phyloP scores from a whole-genome alignment of 2,888 invertebrate species.

The Cremastinae sp. region DNA sequence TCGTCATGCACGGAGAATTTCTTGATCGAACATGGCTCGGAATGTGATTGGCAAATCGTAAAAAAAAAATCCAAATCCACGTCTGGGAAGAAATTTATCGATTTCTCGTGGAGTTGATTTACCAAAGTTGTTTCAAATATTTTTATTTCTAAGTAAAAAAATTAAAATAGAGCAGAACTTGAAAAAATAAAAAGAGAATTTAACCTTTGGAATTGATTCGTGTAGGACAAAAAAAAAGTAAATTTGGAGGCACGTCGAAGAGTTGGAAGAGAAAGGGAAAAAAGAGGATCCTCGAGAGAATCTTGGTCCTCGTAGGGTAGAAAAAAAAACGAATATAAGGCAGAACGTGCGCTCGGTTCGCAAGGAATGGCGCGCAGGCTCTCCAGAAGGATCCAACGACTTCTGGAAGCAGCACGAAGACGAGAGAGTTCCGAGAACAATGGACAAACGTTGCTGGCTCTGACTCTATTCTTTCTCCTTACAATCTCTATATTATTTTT shows the following conservation, averaged over 20 bases:
- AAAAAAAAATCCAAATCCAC: no score
- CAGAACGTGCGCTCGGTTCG: slow-evolving; percentile 34
- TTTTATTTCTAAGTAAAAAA: no score
- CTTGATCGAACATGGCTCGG: no score
- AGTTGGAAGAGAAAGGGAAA: background rate
- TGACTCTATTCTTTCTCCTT: slow-evolving; percentile 42
- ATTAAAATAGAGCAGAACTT: no score
- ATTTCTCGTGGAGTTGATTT: no score
- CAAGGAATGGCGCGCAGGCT: slow-evolving; percentile 57
- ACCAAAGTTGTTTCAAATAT: no score
- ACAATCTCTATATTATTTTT: slow-evolving; percentile 15
- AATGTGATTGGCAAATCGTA: no score
- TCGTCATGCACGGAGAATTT: no score
- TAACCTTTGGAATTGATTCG: slow-evolving; percentile 41
- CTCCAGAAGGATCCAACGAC: slow-evolving; percentile 41
- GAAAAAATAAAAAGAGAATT: slow-evolving; percentile 13
- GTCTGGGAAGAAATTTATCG: no score
- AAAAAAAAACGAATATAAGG: slow-evolving; percentile 14
- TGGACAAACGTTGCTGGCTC: slow-evolving; percentile 51
- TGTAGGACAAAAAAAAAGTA: slow-evolving; percentile 38
- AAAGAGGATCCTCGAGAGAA: slow-evolving; percentile 21
- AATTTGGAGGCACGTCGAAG: slow-evolving; percentile 37
- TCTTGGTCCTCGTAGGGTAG: slow-evolving; percentile 2
- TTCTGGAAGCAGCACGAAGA: slow-evolving; percentile 32
- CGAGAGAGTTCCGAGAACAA: slow-evolving; percentile 58